Evolutionary conservation across 2,113 vertebrate species (phyloP).

Genomic region (Melanocharis versteri): DNA sequence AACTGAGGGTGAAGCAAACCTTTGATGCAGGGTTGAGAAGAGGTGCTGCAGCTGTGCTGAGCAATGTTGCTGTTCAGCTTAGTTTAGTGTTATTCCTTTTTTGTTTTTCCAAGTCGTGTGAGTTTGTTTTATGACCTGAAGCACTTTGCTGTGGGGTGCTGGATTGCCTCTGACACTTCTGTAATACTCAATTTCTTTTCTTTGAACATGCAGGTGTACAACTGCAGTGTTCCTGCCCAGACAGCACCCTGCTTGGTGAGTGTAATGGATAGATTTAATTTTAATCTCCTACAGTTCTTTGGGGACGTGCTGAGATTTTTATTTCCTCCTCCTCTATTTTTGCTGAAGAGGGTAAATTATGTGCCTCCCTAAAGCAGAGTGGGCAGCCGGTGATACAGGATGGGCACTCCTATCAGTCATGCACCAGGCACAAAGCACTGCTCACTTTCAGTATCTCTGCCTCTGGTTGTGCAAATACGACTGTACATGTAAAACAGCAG

Average conservation of each 20-base stretch:
- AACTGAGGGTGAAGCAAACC: not conserved
- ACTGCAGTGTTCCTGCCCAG: not conserved
- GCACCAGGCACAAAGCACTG: not conserved
- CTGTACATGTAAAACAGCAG: not conserved
- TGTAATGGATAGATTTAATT: slow-evolving; percentile 32
- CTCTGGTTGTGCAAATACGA: not conserved
- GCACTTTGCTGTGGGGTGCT: not conserved
- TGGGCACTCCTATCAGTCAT: not conserved
- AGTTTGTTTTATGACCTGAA: not conserved
- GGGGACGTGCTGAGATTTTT: not conserved
- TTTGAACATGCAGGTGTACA: not conserved
- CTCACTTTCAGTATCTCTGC: not conserved
- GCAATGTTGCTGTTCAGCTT: not conserved
- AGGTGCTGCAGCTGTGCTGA: not conserved
- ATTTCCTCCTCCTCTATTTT: not conserved
- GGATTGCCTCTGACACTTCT: not conserved
- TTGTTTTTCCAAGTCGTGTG: not conserved
- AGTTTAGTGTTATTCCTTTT: not conserved
- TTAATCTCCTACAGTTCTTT: not conserved
- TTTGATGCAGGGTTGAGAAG: not conserved
- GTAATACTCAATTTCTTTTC: not conserved
- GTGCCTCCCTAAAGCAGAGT: not conserved
- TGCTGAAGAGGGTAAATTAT: not conserved
- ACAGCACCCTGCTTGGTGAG: not conserved
- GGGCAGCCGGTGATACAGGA: not conserved